Base-by-base conservation (phyloP, 1,140 invertebrate species). In the Eurosta solidaginis region DNA sequence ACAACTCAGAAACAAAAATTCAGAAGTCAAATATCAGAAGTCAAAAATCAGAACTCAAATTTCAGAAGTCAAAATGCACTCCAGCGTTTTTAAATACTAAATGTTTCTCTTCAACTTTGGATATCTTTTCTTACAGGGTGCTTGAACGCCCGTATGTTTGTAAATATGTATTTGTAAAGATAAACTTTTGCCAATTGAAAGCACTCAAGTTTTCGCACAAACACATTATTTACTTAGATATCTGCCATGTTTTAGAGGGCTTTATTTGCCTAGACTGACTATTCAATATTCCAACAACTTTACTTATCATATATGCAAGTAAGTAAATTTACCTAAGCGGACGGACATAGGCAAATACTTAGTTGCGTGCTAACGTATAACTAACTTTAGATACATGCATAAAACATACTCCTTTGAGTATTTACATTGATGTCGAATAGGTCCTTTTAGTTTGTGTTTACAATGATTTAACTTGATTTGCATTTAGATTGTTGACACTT, bases 211-310 rank as follows among this genome's bases (percentile, higher is more conserved):
- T 68, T n/a, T 40, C 17, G 36, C 14, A 68, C 14, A n/a, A 9
- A 17, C 59, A 33, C 33, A 40, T 36, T 40, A 17, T 63, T n/a
- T n/a, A n/a, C n/a, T n/a, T n/a, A n/a, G n/a, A 36, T 63, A 1
- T 63, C 17, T 12, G 9, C 33, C 36, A 68, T 40, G 33, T 42
- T 68, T n/a, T n/a, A n/a, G n/a, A n/a, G n/a, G n/a, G n/a, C n/a
- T n/a, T n/a, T 68, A 1, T n/a, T 68, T 68, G 59, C n/a, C 7
- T 22, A 36, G 40, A 68, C n/a, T n/a, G n/a, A n/a, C 33, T 68
- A 20, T 68, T 68, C 59, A 68, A 68, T 68, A 68, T 68, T 68
- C 59, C 36, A 68, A 42, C n/a, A 68, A 68, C n/a, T 68, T 68
- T 52, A 40, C 54, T 59, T 59, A n/a, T n/a, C n/a, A n/a, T n/a